Evolutionary conservation across 2,888 invertebrate species (phyloP).

Genomic region (Scaptomyza reducta): DNA sequence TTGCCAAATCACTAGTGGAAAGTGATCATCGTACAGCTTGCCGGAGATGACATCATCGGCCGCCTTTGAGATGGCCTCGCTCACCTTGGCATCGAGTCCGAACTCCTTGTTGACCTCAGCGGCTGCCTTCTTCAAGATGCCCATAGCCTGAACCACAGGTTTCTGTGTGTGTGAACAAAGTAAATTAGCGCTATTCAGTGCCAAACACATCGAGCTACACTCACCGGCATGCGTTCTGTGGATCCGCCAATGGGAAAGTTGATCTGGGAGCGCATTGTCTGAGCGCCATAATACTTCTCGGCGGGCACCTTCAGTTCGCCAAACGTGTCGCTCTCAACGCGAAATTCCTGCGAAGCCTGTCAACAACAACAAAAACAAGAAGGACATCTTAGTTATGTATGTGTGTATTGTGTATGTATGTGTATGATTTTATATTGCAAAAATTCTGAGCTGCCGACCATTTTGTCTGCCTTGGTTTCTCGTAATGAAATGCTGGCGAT

Average conservation of each 20-base stretch:
- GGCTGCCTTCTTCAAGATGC: slow-evolving; percentile 98
- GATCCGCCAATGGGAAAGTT: slow-evolving; percentile 98
- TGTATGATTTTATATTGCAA: background rate
- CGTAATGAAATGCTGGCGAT: slow-evolving; percentile 32
- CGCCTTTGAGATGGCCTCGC: slow-evolving; percentile 95
- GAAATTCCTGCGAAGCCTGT: slow-evolving; percentile 78
- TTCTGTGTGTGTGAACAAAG: slow-evolving; percentile 85
- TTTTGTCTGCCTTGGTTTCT: slow-evolving; percentile 23
- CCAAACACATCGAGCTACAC: slow-evolving; percentile 54
- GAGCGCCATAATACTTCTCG: slow-evolving; percentile 97
- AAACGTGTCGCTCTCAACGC: slow-evolving; percentile 94
- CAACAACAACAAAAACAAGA: background rate
- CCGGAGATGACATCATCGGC: slow-evolving; percentile 98
- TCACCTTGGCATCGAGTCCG: slow-evolving; percentile 94
- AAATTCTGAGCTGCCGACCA: slow-evolving; percentile 29
- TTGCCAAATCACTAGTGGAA: slow-evolving; percentile 99
- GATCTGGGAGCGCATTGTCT: slow-evolving; percentile 96
- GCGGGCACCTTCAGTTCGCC: slow-evolving; percentile 97
- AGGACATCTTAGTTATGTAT: slow-evolving; percentile 1
- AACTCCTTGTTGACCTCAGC: slow-evolving; percentile 97
- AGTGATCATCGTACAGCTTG: slow-evolving; percentile 96
- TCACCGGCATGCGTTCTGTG: slow-evolving; percentile 97
- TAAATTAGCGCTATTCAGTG: too few species aligned
- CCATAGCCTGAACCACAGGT: slow-evolving; percentile 97
- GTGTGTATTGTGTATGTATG: background rate